Evolutionary conservation across 2,113 vertebrate genomes (phyloP), one percentile per base, ranked within the genome.

Genomic region (Acrocephalus arundinaceus): DNA sequence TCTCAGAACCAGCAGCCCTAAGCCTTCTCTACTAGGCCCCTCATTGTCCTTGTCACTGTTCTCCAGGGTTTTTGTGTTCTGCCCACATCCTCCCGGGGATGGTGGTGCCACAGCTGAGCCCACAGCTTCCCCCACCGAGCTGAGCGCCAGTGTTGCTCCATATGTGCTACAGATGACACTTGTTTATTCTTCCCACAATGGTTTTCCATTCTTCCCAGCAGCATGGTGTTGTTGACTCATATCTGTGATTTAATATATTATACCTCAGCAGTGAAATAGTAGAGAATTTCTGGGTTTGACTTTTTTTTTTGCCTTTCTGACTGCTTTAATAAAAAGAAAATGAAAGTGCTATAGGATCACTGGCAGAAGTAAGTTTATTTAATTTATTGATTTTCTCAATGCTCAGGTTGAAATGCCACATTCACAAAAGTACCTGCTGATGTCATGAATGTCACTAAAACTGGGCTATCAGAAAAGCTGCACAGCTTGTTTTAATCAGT

Each of bases 191-290:
- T 90, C 70, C 61, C 91, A 93, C 73, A 74, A 41, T 28, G 65
- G 48, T 63, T 92, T 84, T 57, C 73, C 73, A 37, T 81, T 93
- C 93, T 97, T 94, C 96, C 89, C 93, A 97, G 80, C 93, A 97
- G 90, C 89, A 45, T 85, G 96, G 16, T 81, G 30, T 37, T 93
- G 30, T 90, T 92, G 57, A 85, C 57, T 94, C 76, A 4, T 78
- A 65, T 61, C 39, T 88, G 5, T 39, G 59, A 65, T 81, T 92
- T 90, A 67, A 92, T 84, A 14, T 24, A 18, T 46, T 86, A 13
- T n/a, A 71, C 31, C 48, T 84, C 57, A 81, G 43, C 37, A 87
- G 59, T 48, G 68, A 94, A 86, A 78, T 68, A 43, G 30, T 57
- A 51, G 37, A 77, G 48, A 35, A 54, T 41, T 94, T 81, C 35